Conservation (phyloP, 2,888 invertebrate genomes). For the Tetramorium bicarinatum region DNA sequence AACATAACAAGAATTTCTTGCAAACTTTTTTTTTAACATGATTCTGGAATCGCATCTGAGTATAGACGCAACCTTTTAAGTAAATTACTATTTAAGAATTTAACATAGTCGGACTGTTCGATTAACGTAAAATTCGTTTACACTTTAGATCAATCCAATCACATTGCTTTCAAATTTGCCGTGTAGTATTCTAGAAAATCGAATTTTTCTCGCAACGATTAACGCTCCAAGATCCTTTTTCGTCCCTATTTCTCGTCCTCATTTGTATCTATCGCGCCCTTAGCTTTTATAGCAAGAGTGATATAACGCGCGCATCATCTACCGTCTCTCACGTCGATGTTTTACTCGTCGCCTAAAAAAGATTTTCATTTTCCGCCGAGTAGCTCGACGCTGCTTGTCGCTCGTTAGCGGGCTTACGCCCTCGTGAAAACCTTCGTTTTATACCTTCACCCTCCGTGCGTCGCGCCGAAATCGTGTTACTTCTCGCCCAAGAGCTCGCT, state of each 20-base stretch:
- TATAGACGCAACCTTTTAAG: neutral
- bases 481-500: constrained; percentile 17
- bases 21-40: neutral
- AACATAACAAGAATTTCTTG: neutral
- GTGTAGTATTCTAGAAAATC: neutral
- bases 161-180: neutral
- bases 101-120: constrained; percentile 8
- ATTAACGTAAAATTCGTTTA: constrained; percentile 10
- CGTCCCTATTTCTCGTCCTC: neutral
- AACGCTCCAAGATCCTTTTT: neutral
- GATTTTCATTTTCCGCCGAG: constrained; percentile 53
- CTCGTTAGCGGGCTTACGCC: constrained; percentile 62
- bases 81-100: constrained; percentile 26
- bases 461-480: constrained; percentile 46
- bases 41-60: neutral
- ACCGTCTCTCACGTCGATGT: neutral
- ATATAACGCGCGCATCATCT: constrained; percentile 30
- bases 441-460: constrained; percentile 30
- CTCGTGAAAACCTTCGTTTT: constrained; percentile 57
- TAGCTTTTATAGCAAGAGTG: constrained; percentile 3
- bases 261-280: neutral
- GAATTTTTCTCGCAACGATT: neutral
- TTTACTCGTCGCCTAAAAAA: constrained; percentile 32
- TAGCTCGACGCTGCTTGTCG: constrained; percentile 42
- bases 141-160: constrained; percentile 15